Percentiles rank a stretch among this genome's conserved stretches.
phyloP scores from a whole-genome alignment of 2,888 invertebrate species.

The Cybosia mesomella region DNA sequence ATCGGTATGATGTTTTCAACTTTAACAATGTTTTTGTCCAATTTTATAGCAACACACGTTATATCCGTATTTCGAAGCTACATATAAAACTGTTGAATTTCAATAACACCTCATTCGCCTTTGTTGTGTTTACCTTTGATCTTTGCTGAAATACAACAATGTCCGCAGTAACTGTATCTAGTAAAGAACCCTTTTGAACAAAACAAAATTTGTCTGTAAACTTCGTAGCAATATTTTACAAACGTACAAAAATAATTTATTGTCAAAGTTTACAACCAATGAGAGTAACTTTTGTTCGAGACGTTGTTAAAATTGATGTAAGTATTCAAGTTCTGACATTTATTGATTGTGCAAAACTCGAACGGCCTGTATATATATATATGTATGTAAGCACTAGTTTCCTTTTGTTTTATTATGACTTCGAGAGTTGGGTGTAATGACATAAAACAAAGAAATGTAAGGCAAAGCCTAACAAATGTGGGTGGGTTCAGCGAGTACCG shows the following conservation, averaged over 20 bases:
- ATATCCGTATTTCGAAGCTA: slow-evolving; percentile 11
- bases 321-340: slow-evolving; percentile 44
- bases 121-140: slow-evolving; percentile 33
- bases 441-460: slow-evolving; percentile 24
- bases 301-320: slow-evolving; percentile 41
- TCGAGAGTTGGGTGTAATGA: slow-evolving; percentile 15
- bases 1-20: too few relatives aligned
- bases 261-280: slow-evolving; percentile 41
- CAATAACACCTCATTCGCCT: slow-evolving; percentile 36
- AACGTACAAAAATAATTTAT: slow-evolving; percentile 45
- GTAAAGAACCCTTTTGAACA: not conserved
- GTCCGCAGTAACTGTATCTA: not conserved
- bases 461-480: slow-evolving; percentile 15
- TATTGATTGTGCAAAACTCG: slow-evolving; percentile 39
- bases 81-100: slow-evolving; percentile 35
- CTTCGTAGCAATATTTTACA: slow-evolving; percentile 30
- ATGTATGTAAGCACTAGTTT: slow-evolving; percentile 27
- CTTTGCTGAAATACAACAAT: not conserved
- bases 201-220: slow-evolving; percentile 26
- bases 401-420: slow-evolving; percentile 26
- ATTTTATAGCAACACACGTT: not conserved
- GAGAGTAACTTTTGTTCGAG: slow-evolving; percentile 36
- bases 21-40: not conserved
- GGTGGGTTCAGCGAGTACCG: not conserved
- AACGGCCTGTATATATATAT: slow-evolving; percentile 25